Evolutionary conservation across 2,888 invertebrate genomes (phyloP).

Genomic region (Orthonychiurus folsomi): DNA sequence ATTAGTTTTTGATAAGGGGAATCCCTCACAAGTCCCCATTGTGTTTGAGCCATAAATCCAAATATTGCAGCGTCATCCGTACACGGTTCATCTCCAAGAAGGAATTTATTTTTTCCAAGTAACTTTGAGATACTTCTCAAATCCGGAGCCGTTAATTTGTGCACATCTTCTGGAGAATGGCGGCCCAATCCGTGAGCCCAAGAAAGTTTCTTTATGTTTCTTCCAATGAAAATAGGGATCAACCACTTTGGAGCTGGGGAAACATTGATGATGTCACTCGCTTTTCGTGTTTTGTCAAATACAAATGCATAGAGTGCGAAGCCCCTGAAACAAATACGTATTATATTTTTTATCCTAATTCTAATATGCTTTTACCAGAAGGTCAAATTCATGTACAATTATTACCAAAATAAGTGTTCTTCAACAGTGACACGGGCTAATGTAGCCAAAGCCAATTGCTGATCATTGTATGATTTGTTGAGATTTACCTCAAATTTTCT

Average conservation of each 20-base stretch:
- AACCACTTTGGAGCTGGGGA: neutral
- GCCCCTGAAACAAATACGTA: no score
- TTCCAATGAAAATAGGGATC: neutral
- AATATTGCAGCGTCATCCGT: slow-evolving; percentile 16
- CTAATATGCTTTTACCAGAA: no score
- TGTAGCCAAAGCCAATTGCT: slow-evolving; percentile 42
- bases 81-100: slow-evolving; percentile 11
- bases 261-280: neutral
- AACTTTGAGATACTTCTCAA: slow-evolving; percentile 10
- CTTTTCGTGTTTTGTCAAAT: neutral
- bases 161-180: slow-evolving; percentile 9
- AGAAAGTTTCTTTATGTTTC: slow-evolving; percentile 4
- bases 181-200: slow-evolving; percentile 13
- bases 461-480: slow-evolving; percentile 40
- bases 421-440: slow-evolving; percentile 44
- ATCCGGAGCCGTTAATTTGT: slow-evolving; percentile 2
- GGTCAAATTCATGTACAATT: no score
- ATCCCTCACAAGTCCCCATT: slow-evolving; percentile 10
- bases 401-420: slow-evolving; percentile 45
- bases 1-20: slow-evolving; percentile 15
- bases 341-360: no score
- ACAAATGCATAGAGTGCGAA: neutral
- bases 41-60: slow-evolving; percentile 12
- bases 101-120: slow-evolving; percentile 13
- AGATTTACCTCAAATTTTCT: slow-evolving; percentile 41